A percentile compares a stretch with the other conserved stretches of the same genome.
These are phyloP conservation scores for Rhinoraja longicauda DNA, from an alignment of 2,797 vertebrate genomes.

Conservation along the genomic window DNA sequence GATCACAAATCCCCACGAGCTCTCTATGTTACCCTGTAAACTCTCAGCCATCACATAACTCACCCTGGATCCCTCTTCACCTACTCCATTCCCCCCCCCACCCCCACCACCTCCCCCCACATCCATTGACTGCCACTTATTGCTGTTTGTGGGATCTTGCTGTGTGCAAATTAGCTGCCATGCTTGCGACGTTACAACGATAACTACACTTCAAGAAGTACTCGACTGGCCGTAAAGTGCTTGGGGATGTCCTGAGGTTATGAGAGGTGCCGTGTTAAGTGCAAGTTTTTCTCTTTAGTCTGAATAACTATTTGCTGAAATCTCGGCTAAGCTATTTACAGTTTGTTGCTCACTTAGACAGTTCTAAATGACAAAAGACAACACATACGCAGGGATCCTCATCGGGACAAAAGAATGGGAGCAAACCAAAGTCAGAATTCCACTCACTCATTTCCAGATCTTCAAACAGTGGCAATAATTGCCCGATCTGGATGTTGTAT, in stretches of 20 bases:
- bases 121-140: not conserved
- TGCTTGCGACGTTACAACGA: not conserved
- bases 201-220: not conserved
- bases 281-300: not conserved
- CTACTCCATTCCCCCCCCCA: too few relatives aligned
- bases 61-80: too few relatives aligned
- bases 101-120: too few relatives aligned
- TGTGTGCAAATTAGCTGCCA: not conserved
- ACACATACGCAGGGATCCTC: not conserved
- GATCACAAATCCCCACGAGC: too few relatives aligned
- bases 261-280: not conserved
- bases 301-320: not conserved
- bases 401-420: not conserved
- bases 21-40: too few relatives aligned
- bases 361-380: not conserved
- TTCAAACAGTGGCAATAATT: not conserved
- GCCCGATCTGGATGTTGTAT: not conserved
- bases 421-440: not conserved
- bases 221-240: not conserved
- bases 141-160: not conserved
- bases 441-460: not conserved
- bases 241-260: not conserved
- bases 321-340: constrained; percentile 5
- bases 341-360: too few relatives aligned
- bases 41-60: too few relatives aligned